Evolutionary conservation across 2,888 invertebrate species (phyloP).

Genomic region (Oxytorus armatus): DNA sequence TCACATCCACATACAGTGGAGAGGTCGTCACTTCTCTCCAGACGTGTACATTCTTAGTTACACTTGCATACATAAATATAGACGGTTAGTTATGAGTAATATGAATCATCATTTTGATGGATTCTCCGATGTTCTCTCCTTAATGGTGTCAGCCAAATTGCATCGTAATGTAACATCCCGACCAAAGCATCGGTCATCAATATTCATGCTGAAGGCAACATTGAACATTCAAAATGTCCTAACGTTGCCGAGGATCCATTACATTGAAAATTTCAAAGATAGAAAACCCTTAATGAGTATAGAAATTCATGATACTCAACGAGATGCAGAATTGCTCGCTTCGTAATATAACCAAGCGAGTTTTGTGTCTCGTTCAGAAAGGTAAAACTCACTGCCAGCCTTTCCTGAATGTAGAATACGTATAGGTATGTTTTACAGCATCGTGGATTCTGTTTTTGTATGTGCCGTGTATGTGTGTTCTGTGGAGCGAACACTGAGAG

Average conservation of each 20-base stretch:
- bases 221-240: not conserved
- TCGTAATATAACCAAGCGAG: conserved; percentile 20
- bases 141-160: not conserved
- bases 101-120: conserved; percentile 5
- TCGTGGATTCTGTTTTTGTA: conserved; percentile 22
- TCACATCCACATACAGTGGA: not conserved
- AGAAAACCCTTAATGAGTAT: not conserved
- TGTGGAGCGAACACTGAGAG: conserved; percentile 45
- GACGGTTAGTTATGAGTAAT: no score
- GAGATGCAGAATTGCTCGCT: conserved; percentile 26
- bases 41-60: not conserved
- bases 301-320: conserved; percentile 20
- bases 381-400: conserved; percentile 25
- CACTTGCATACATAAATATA: not conserved
- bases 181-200: no score
- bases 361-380: conserved; percentile 45
- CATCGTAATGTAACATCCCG: no score
- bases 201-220: no score
- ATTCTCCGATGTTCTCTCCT: not conserved
- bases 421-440: conserved; percentile 7
- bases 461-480: conserved; percentile 36
- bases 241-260: not conserved
- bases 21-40: not conserved
- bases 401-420: conserved; percentile 23
- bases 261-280: not conserved